Conservation (phyloP, 2,113 vertebrate genomes). For the Pelvicachromis taeniatus region DNA sequence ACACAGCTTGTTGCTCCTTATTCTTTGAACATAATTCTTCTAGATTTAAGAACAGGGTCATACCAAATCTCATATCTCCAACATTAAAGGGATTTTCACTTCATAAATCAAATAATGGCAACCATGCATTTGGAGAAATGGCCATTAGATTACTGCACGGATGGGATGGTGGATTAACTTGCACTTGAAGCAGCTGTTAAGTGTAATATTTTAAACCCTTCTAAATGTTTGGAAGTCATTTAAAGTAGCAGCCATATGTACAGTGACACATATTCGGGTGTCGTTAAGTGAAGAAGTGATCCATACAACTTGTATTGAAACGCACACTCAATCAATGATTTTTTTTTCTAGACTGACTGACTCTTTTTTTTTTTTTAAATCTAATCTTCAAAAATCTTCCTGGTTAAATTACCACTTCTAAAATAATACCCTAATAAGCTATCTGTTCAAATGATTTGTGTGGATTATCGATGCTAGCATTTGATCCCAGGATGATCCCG, state of each 20-base stretch:
- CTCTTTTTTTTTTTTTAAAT: neutral
- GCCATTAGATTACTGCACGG: conserved; percentile 23
- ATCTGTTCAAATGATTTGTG: conserved; percentile 14
- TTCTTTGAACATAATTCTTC: conserved; percentile 19
- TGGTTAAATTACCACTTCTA: neutral
- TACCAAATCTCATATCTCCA: conserved; percentile 12
- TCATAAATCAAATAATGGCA: conserved; percentile 31
- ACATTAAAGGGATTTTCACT: conserved; percentile 17
- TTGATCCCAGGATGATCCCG: conserved; percentile 50
- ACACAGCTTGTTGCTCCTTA: conserved; percentile 6
- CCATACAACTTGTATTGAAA: neutral
- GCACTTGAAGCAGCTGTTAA: conserved; percentile 31
- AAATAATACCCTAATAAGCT: conserved; percentile 22
- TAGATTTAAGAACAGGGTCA: conserved; percentile 44
- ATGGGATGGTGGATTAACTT: conserved; percentile 34
- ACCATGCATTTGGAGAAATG: neutral
- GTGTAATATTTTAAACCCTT: conserved; percentile 20
- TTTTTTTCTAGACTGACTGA: neutral
- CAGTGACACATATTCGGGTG: neutral
- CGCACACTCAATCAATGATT: neutral
- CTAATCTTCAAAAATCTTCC: neutral
- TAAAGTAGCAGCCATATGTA: conserved; percentile 16
- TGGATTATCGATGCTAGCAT: conserved; percentile 53
- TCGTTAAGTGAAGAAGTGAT: neutral
- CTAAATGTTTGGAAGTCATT: conserved; percentile 11